phyloP scores from a whole-genome alignment of 2,113 vertebrate species.

The Ageneiosus marmoratus region DNA sequence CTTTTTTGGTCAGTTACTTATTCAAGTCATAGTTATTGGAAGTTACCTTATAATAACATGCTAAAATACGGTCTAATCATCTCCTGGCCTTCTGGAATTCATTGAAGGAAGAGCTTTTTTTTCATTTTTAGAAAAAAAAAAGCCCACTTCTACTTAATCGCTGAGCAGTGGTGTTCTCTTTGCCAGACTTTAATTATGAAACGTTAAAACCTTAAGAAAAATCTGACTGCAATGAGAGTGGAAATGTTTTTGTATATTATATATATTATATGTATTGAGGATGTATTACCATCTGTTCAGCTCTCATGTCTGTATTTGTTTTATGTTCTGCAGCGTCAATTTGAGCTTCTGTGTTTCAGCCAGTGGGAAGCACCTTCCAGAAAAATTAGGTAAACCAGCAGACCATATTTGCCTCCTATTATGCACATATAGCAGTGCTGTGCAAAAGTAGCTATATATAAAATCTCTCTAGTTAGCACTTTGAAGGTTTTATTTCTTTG shows the following conservation, averaged over 20 bases:
- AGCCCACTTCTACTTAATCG: not conserved
- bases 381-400: slow-evolving; percentile 79
- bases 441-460: slow-evolving; percentile 34
- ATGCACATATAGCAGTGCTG: slow-evolving; percentile 43
- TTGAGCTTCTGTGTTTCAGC: slow-evolving; percentile 89
- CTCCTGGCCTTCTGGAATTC: not conserved
- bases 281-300: slow-evolving; percentile 29
- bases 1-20: too few relatives aligned
- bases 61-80: not conserved
- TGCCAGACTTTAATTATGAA: slow-evolving; percentile 51
- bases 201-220: slow-evolving; percentile 19
- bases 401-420: slow-evolving; percentile 59
- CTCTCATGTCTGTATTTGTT: slow-evolving; percentile 55
- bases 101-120: not conserved
- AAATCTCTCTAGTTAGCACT: not conserved
- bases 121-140: not conserved
- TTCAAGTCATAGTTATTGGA: not conserved
- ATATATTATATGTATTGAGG: slow-evolving; percentile 41
- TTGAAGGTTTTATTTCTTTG: not conserved
- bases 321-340: slow-evolving; percentile 80
- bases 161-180: slow-evolving; percentile 32
- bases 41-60: not conserved
- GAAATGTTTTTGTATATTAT: not conserved
- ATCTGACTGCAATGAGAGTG: slow-evolving; percentile 1
- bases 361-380: slow-evolving; percentile 85